Evolutionary conservation across 2,113 vertebrate genomes (phyloP).

Genomic region (Clarias batrachus): DNA sequence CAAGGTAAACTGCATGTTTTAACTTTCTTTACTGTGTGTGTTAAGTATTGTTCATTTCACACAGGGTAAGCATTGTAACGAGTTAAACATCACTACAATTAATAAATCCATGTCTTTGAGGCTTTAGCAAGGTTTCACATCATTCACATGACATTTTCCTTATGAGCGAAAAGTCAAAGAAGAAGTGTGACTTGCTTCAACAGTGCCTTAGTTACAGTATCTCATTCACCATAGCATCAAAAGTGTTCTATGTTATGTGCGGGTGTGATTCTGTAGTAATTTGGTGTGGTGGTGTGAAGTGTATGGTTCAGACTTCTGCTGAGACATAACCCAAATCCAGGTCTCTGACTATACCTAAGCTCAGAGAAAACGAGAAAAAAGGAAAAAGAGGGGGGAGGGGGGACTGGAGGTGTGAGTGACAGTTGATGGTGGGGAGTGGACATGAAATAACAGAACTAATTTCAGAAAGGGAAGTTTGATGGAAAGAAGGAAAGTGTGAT

Average conservation of each 20-base stretch:
- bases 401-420: background rate
- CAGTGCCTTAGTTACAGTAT: background rate
- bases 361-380: background rate
- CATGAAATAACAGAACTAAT: background rate
- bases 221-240: background rate
- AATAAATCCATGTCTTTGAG: slow-evolving; percentile 22
- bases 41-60: slow-evolving; percentile 30
- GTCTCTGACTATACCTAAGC: background rate
- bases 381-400: background rate
- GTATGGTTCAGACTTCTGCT: background rate
- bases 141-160: background rate
- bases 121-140: background rate
- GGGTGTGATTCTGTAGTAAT: background rate
- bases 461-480: background rate
- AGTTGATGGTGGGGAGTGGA: background rate
- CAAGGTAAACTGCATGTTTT: slow-evolving; percentile 11
- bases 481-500: background rate
- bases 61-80: background rate
- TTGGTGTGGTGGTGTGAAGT: background rate
- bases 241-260: background rate
- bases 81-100: slow-evolving; percentile 8
- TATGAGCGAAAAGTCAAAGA: too few species aligned
- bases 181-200: slow-evolving; percentile 3
- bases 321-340: background rate
- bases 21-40: background rate